Base-by-base conservation (phyloP, 2,113 vertebrate genomes). In the Chiloscyllium plagiosum region DNA sequence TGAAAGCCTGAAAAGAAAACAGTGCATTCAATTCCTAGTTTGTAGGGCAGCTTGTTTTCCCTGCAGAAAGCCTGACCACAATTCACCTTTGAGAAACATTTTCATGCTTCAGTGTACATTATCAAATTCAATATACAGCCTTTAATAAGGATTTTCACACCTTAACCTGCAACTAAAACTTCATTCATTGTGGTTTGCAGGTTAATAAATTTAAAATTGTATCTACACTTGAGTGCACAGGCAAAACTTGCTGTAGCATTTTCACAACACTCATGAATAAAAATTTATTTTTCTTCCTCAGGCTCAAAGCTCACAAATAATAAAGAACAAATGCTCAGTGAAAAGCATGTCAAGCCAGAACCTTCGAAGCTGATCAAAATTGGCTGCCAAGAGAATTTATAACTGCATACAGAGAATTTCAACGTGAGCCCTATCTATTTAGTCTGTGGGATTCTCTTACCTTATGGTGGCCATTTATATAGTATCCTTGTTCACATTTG, bases 141-240 rank as follows among this genome's bases (percentile, higher is more conserved):
- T 95, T 76, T 50, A 95, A 95, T 72, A 95, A 29, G 69, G 68
- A 72, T 50, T 72, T 70, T 95, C 94, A 72, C 94, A 95, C 94
- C 68, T 52, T 47, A 95, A 70, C 94, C 42, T 33, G 22, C 69
- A 95, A 47, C 94, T 95, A 72, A 95, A 95, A 52, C 94, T 95
- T 50, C 69, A 95, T 95, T 70, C 47, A 95, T 95, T 95, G 94
- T 50, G 69, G 42, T 52, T 52, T 76, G 26, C 94, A 72, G 69
- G 94, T 72, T 95, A 95, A 90, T 90, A 90, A 52, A 95, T 52
- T 70, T 72, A 72, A 95, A 95, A 72, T 66, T 93, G 89, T 93
- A 93, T 93, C 61, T 61, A 68, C n/a, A 33, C 89, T 66, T 66
- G 89, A 42, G 89, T 19, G n/a, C 61, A 20, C 89, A 93, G 56